Percentiles rank a stretch among this genome's conserved stretches.
Evolutionary conservation across 2,888 invertebrate genomes (phyloP).

Genomic region (Liopterus haemorrhoidalis): DNA sequence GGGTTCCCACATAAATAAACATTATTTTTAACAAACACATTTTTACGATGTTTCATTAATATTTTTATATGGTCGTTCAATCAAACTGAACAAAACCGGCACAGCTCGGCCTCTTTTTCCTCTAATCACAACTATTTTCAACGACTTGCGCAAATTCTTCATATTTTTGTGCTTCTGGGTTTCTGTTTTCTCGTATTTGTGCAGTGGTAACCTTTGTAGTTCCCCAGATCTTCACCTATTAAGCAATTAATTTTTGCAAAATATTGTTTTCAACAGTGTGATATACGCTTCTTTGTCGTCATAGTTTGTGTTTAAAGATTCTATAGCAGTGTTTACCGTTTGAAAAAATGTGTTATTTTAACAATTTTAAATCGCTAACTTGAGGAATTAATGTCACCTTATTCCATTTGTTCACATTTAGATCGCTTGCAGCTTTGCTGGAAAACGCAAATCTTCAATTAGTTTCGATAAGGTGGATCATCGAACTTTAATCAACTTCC

Average conservation of each 20-base stretch:
- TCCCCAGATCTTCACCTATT: conserved; percentile 33
- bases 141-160: conserved; percentile 32
- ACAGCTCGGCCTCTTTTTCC: conserved; percentile 32
- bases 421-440: conserved; percentile 17
- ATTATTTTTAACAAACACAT: conserved; percentile 20
- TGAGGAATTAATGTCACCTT: conserved; percentile 21
- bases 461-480: conserved; percentile 25
- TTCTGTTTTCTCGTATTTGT: conserved; percentile 19
- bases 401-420: conserved; percentile 27
- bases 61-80: conserved; percentile 27
- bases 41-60: conserved; percentile 19
- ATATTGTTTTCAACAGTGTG: conserved; percentile 28
- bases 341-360: conserved; percentile 9
- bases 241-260: conserved; percentile 30
- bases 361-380: conserved; percentile 18
- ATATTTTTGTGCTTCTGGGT: conserved; percentile 16
- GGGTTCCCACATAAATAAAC: conserved; percentile 24
- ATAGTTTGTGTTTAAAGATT: too few relatives aligned
- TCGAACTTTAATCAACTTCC: conserved; percentile 27
- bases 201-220: conserved; percentile 28
- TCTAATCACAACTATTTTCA: conserved; percentile 33
- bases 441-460: conserved; percentile 18
- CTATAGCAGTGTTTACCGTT: conserved; percentile 1
- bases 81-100: conserved; percentile 30
- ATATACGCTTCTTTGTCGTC: conserved; percentile 21